These are phyloP conservation scores for Lepidothrix coronata DNA, from an alignment of 2,113 vertebrate genomes.

Conservation along the genomic window DNA sequence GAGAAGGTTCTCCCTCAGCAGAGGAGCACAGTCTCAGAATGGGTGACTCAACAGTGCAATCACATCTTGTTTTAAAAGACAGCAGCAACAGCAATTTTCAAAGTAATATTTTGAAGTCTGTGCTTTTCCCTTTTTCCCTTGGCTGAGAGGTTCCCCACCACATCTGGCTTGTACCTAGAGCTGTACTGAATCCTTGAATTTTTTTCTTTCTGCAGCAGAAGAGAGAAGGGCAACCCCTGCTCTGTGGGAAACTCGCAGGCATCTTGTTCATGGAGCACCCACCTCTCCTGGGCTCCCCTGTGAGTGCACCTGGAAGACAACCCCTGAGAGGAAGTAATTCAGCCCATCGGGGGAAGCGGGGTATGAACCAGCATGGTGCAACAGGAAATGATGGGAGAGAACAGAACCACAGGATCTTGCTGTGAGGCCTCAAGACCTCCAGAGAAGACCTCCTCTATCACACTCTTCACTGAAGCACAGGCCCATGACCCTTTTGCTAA, in stretches of 20 bases:
- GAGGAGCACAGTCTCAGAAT: background rate
- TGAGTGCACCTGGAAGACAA: background rate
- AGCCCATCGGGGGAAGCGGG: background rate
- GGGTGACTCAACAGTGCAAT: accelerated
- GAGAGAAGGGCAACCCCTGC: background rate
- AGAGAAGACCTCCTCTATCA: background rate
- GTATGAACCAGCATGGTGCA: accelerated
- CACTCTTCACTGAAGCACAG: background rate
- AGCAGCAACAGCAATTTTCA: background rate
- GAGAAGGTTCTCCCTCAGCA: background rate
- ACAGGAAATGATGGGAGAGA: background rate
- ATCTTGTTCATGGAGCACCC: background rate
- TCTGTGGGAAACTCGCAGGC: accelerated
- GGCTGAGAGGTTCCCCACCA: background rate
- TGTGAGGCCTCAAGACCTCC: background rate
- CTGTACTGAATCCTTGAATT: background rate
- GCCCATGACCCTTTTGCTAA: background rate
- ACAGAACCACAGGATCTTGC: background rate
- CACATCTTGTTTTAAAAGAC: background rate
- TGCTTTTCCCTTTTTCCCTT: background rate
- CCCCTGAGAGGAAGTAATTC: background rate
- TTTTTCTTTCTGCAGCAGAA: background rate
- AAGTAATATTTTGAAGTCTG: background rate
- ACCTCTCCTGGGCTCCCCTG: background rate
- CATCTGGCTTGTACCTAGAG: background rate